Evolutionary conservation across 2,113 vertebrate species (phyloP).

Genomic region (Solenodon paradoxus): DNA sequence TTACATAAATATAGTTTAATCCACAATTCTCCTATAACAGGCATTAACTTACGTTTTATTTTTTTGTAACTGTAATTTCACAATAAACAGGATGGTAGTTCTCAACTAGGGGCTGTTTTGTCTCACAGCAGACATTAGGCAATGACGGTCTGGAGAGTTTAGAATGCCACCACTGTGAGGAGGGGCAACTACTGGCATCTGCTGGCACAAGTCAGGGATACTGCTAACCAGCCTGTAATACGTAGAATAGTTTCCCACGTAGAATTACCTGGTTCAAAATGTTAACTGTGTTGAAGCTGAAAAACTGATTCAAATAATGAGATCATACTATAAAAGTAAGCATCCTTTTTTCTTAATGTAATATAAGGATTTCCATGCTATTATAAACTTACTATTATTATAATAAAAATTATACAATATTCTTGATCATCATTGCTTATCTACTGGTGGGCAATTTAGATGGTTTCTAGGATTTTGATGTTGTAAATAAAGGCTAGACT

Average conservation of each 20-base stretch:
- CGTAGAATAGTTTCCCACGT: not conserved
- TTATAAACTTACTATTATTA: not conserved
- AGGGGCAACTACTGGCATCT: not conserved
- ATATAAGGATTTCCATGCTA: not conserved
- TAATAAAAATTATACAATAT: not conserved
- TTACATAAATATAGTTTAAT: not conserved
- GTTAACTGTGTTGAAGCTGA: not conserved
- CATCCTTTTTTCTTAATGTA: not conserved
- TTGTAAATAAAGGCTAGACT: not conserved
- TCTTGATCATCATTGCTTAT: not conserved
- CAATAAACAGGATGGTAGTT: not conserved
- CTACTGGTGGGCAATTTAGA: not conserved
- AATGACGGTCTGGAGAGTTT: not conserved
- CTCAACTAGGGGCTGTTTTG: not conserved
- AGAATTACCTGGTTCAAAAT: not conserved
- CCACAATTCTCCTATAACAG: not conserved
- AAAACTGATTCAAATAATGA: not conserved
- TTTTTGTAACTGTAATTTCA: not conserved
- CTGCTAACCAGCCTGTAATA: not conserved
- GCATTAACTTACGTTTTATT: not conserved
- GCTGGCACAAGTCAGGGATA: not conserved
- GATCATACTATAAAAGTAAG: not conserved
- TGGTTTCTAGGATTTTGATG: not conserved
- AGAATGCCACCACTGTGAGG: not conserved
- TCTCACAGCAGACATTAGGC: not conserved